Conservation (phyloP, 2,797 vertebrate genomes). For the Trichosurus vulpecula region DNA sequence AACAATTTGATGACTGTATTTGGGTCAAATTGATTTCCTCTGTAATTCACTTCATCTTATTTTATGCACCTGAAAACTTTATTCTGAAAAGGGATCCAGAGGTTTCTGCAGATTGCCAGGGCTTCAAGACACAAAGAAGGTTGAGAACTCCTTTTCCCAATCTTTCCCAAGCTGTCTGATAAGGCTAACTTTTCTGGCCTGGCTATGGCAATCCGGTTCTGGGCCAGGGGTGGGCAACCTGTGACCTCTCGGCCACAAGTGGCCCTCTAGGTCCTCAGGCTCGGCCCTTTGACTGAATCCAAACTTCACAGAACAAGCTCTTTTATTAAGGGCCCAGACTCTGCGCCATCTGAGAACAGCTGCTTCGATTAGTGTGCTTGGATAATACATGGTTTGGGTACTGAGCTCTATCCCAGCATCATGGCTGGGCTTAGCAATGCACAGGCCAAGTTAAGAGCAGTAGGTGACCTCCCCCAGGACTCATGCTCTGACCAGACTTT, state of each 20-base stretch:
- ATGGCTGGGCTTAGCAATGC: background rate
- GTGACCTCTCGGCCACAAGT: too few relatives aligned
- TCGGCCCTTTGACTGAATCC: too few relatives aligned
- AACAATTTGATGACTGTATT: background rate
- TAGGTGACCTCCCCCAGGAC: background rate
- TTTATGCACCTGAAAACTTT: background rate
- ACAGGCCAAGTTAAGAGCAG: background rate
- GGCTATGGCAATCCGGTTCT: background rate
- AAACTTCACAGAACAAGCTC: too few relatives aligned
- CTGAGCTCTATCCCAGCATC: background rate
- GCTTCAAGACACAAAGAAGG: background rate
- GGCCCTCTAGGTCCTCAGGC: too few relatives aligned
- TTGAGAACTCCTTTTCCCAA: background rate
- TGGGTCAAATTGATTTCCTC: background rate
- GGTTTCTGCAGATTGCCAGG: background rate
- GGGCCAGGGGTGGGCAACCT: too few relatives aligned
- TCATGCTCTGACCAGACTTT: background rate
- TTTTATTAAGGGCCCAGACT: background rate
- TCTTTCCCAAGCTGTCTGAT: background rate
- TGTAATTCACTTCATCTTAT: background rate
- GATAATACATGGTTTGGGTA: background rate
- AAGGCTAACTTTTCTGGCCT: background rate
- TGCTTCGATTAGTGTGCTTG: background rate
- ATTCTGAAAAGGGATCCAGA: background rate
- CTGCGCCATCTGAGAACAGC: background rate